Evolutionary conservation across 2,888 invertebrate species (phyloP).

Genomic region (Eristalinus sepulchralis): DNA sequence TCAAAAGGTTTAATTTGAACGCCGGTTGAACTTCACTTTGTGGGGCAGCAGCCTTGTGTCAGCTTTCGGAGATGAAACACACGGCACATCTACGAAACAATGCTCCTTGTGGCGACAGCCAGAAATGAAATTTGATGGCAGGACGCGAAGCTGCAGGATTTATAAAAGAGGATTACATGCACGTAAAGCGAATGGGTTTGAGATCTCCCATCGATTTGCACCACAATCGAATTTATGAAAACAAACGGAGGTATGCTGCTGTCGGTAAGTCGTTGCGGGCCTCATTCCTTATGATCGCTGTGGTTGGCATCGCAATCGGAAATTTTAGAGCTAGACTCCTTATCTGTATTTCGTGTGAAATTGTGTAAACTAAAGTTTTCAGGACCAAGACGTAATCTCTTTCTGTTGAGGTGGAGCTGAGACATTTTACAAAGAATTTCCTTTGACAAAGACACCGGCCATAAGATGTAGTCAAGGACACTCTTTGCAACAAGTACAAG

Average conservation of each 20-base stretch:
- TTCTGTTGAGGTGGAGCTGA: no score
- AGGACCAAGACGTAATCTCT: no score
- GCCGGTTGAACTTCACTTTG: neutral
- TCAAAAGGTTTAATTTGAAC: neutral
- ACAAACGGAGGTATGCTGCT: neutral
- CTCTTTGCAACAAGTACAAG: no score
- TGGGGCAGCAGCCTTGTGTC: neutral
- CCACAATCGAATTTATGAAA: neutral
- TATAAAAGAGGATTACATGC: constrained; percentile 51
- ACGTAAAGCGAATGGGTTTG: constrained; percentile 37
- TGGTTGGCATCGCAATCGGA: no score
- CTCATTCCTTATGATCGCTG: neutral
- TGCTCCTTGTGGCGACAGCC: neutral
- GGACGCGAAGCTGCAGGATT: neutral
- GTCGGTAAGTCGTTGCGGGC: neutral
- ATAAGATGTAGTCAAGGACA: no score
- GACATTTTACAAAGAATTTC: no score
- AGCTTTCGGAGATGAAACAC: neutral
- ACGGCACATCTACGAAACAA: neutral
- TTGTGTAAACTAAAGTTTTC: no score
- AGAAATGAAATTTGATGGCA: constrained; percentile 24
- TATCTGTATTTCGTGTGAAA: no score
- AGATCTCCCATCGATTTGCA: neutral
- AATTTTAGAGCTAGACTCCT: no score
- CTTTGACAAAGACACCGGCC: no score